Conservation (phyloP, 1,140 invertebrate species). For the Drosophila insularis region DNA sequence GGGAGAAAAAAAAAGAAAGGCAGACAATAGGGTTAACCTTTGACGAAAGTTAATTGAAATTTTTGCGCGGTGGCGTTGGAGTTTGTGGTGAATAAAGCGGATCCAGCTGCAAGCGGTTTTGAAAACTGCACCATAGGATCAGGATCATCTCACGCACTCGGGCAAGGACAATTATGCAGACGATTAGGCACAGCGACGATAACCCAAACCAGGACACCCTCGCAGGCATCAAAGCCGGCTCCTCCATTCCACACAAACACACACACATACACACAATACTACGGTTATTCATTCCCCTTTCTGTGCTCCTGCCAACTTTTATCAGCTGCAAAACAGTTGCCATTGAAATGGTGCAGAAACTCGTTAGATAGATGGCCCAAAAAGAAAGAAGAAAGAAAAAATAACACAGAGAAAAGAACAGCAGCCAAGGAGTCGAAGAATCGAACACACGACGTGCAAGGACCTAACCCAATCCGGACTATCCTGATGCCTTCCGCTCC, state of each 20-base stretch:
- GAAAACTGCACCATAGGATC: conserved; percentile 40
- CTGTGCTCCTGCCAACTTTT: conserved; percentile 63
- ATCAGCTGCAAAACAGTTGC: conserved; percentile 79
- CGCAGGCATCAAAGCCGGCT: background rate
- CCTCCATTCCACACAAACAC: background rate
- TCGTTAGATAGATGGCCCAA: conserved; percentile 72
- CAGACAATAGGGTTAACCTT: conserved; percentile 51
- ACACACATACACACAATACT: background rate
- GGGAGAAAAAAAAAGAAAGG: conserved; percentile 5
- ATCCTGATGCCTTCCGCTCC: conserved; percentile 16
- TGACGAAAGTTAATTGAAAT: conserved; percentile 70
- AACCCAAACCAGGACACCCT: conserved; percentile 39
- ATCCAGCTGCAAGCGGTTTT: conserved; percentile 64
- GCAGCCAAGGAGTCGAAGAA: conserved; percentile 43
- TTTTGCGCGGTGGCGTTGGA: conserved; percentile 40
- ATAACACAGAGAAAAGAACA: conserved; percentile 49
- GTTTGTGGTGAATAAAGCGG: conserved; percentile 8
- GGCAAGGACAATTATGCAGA: conserved; percentile 74
- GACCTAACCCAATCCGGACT: conserved; percentile 28
- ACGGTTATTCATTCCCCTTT: conserved; percentile 25
- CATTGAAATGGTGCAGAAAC: conserved; percentile 77
- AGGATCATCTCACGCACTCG: conserved; percentile 60
- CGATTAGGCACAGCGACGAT: conserved; percentile 69
- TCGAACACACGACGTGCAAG: conserved; percentile 35
- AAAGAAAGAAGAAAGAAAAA: conserved; percentile 29